Conservation (phyloP, 2,113 vertebrate species). For the Psittacula cyanocephala region DNA sequence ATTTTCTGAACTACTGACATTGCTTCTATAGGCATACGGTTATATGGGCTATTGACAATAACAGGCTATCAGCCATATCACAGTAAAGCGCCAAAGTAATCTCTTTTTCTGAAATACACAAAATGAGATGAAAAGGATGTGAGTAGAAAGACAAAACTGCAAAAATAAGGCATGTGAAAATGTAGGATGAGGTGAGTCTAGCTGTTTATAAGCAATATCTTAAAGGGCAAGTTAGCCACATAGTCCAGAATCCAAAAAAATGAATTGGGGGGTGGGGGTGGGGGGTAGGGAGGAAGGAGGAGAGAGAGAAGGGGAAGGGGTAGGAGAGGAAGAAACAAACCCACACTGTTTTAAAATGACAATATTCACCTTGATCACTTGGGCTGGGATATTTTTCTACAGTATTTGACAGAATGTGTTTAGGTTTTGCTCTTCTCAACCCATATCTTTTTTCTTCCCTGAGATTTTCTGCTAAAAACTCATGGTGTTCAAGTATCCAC, state of each 20-base stretch:
- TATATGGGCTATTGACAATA: background rate
- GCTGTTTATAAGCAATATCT: background rate
- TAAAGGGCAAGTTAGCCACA: background rate
- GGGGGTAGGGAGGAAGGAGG: too few relatives aligned
- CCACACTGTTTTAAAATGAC: background rate
- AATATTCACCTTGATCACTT: slow-evolving; percentile 77
- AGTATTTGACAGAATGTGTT: slow-evolving; percentile 65
- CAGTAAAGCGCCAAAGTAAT: background rate
- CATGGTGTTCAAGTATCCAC: slow-evolving; percentile 72
- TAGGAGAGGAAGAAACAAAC: background rate
- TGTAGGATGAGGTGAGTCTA: background rate
- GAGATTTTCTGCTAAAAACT: slow-evolving; percentile 75
- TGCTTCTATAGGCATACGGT: background rate
- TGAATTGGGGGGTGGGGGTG: background rate
- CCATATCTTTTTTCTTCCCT: slow-evolving; percentile 70
- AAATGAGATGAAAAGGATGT: background rate
- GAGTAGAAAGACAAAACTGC: background rate
- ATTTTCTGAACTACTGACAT: background rate
- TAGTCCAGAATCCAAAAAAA: background rate
- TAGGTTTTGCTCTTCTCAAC: slow-evolving; percentile 67
- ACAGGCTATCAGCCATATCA: background rate
- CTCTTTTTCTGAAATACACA: background rate
- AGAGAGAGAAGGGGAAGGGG: background rate
- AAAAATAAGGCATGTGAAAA: background rate
- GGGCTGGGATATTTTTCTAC: slow-evolving; percentile 63